Evolutionary conservation across 2,113 vertebrate genomes (phyloP), one percentile per base, ranked within the genome.

Genomic region (Jacana jacana): DNA sequence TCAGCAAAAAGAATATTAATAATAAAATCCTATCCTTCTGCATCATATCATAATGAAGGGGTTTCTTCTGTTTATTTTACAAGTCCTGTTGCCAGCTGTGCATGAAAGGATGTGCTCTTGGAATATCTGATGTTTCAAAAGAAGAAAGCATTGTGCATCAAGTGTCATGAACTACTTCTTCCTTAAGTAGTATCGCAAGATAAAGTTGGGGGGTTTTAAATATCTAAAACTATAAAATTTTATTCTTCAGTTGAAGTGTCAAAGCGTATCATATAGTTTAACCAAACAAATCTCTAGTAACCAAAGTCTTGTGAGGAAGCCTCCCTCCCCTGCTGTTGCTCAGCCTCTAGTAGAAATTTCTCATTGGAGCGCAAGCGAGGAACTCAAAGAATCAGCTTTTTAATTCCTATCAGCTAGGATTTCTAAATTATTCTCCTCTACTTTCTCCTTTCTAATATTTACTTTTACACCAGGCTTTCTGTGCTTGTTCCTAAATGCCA

Each of bases 361-460:
- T 57, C 46, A 48, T 5, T 28, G 15, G 35, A 73, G 35, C 7
- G 2, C 14, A 51, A 40, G 7, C 37, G 7, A 91, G 27, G 28
- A 86, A 70, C 60, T 64, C 6, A 27, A 33, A 63, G 17, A 72
- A 54, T 52, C 72, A 31, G 22, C 31, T 77, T 85, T 71, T 57
- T 11, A 51, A 81, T 51, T 91, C 39, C 30, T 92, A 1, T 13
- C 61, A 39, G 24, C 86, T 81, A 30, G 12, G 10, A 70, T 86
- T 86, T 73, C 44, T 33, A 49, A 60, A 24, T 18, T 61, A 72
- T n/a, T 91, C 44, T 71, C 84, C 42, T 68, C 49, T 5, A 4
- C 65, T 51, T 76, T 91, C 42, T 68, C 24, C 27, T 64, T 85
- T 92, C 37, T 71, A 91, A 37, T 66, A 91, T 85, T 85, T 79